Evolutionary conservation across 2,888 invertebrate genomes (phyloP).

Genomic region (Mimumesa dahlbomi): DNA sequence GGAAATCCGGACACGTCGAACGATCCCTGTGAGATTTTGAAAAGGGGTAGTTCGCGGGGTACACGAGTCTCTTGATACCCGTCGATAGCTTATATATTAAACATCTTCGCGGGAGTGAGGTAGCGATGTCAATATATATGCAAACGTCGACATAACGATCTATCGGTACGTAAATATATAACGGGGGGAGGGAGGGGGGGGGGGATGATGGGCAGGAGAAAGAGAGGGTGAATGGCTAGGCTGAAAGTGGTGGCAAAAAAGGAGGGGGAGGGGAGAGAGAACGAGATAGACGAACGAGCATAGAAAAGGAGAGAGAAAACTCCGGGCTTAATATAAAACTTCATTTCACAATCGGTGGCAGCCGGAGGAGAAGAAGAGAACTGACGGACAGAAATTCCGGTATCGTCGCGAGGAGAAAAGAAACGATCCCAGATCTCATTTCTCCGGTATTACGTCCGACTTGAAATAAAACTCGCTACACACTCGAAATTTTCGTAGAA

Average conservation of each 20-base stretch:
- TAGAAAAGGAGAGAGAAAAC: slow-evolving; percentile 44
- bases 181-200: slow-evolving; percentile 58
- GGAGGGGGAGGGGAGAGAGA: slow-evolving; percentile 15
- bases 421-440: slow-evolving; percentile 44
- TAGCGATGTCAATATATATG: slow-evolving; percentile 79
- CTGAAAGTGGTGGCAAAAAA: slow-evolving; percentile 58
- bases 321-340: slow-evolving; percentile 79
- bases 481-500: too few relatives aligned
- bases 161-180: slow-evolving; percentile 79
- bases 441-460: slow-evolving; percentile 53
- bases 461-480: slow-evolving; percentile 41
- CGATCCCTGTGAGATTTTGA: neutral
- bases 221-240: slow-evolving; percentile 35
- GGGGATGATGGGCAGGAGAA: slow-evolving; percentile 42
- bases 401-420: slow-evolving; percentile 47
- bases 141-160: slow-evolving; percentile 79
- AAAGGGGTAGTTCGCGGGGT: slow-evolving; percentile 6
- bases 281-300: slow-evolving; percentile 21
- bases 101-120: slow-evolving; percentile 64
- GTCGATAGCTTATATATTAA: slow-evolving; percentile 55
- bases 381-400: slow-evolving; percentile 70
- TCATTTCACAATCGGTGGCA: slow-evolving; percentile 79
- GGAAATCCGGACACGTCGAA: neutral
- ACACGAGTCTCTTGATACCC: slow-evolving; percentile 34
- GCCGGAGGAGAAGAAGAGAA: slow-evolving; percentile 66